Conservation (phyloP, 2,113 vertebrate species). For the Thalassarche chlororhynchos region DNA sequence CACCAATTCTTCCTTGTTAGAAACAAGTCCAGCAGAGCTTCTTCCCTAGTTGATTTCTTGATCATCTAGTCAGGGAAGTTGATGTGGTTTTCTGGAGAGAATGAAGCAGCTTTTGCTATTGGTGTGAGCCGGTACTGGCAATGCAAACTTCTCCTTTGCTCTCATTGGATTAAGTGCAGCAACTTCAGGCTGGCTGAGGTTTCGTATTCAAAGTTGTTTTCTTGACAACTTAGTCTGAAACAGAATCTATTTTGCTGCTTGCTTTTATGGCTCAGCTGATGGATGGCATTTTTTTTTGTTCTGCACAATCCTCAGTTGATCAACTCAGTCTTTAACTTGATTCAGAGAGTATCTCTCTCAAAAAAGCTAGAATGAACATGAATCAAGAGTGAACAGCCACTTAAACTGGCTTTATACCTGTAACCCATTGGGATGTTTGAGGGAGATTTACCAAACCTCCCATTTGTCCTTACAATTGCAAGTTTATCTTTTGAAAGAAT, state of each 20-base stretch:
- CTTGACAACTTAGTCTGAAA: conserved; percentile 39
- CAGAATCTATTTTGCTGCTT: conserved; percentile 22
- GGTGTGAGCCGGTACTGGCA: neutral
- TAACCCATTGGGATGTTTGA: conserved; percentile 18
- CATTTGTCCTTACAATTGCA: conserved; percentile 32
- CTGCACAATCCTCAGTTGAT: conserved; percentile 18
- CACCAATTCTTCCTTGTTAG: neutral
- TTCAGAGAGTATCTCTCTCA: conserved; percentile 28
- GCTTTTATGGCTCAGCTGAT: conserved; percentile 16
- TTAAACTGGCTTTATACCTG: conserved; percentile 36
- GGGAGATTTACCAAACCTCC: conserved; percentile 9
- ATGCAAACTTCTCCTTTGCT: neutral
- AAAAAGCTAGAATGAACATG: conserved; percentile 15
- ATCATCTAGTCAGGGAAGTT: neutral
- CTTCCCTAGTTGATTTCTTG: neutral
- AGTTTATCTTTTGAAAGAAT: conserved; percentile 43
- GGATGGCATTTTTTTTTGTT: conserved; percentile 24
- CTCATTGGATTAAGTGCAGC: neutral
- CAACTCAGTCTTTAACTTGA: conserved; percentile 48
- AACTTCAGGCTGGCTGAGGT: neutral
- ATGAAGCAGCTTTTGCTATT: neutral
- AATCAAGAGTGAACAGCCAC: conserved; percentile 34
- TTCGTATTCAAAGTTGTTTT: conserved; percentile 12
- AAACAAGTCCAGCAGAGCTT: neutral
- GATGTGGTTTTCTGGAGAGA: neutral